Conservation (phyloP, 1,140 invertebrate genomes). For the Ptiloglossa arizonensis region DNA sequence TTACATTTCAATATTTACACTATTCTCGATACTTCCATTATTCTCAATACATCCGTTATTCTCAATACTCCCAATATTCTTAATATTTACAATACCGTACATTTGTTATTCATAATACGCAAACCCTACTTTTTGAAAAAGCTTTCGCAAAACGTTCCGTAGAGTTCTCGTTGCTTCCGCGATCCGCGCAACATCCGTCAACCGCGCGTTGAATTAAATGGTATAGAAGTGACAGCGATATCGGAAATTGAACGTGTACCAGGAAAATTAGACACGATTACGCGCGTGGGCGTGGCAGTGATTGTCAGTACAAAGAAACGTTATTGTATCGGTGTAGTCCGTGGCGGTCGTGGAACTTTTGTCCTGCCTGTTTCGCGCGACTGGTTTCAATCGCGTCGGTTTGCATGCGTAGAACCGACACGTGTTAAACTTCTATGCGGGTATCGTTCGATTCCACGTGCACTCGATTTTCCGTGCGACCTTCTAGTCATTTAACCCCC, state of each 20-base stretch:
- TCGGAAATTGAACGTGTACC: neutral
- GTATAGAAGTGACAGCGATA: no score
- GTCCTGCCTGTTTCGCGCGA: neutral
- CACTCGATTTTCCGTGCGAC: neutral
- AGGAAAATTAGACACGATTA: neutral
- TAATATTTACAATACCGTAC: no score
- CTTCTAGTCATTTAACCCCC: neutral
- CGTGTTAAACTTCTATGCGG: neutral
- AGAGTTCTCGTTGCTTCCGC: no score
- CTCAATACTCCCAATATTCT: no score
- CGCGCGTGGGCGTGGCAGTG: neutral
- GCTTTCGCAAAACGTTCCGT: no score
- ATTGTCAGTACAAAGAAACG: neutral
- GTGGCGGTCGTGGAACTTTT: neutral
- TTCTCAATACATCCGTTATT: no score
- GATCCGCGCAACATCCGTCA: no score
- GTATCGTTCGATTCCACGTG: slow-evolving; percentile 6
- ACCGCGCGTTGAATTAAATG: no score
- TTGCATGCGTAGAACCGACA: neutral
- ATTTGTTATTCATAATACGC: no score
- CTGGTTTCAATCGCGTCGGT: neutral
- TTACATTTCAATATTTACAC: no score
- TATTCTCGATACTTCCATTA: no score
- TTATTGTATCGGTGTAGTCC: neutral
- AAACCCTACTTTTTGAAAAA: no score